These are phyloP conservation scores for Drosophila guanche DNA, from an alignment of 1,140 invertebrate genomes.

Conservation along the genomic window DNA sequence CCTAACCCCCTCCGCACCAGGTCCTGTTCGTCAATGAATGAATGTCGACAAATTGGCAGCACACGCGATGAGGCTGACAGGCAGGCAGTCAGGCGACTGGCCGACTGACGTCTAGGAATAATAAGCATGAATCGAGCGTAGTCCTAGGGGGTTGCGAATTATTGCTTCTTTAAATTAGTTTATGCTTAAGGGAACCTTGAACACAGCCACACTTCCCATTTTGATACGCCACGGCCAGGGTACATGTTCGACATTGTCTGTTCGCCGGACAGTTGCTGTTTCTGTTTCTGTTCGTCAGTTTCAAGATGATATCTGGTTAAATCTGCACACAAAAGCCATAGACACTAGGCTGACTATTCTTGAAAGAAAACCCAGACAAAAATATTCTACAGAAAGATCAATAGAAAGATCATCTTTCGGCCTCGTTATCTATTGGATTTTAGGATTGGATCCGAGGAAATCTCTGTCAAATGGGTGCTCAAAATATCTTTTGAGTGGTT, in stretches of 20 bases:
- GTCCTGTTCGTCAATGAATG: conserved; percentile 67
- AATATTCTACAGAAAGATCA: too few species aligned
- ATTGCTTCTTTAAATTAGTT: conserved; percentile 74
- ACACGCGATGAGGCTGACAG: conserved; percentile 67
- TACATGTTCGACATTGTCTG: neutral
- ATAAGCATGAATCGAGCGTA: conserved; percentile 56
- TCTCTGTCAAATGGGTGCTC: too few species aligned
- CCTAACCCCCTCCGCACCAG: neutral
- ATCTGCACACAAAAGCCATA: too few species aligned
- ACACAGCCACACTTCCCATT: neutral
- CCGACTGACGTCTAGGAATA: conserved; percentile 66
- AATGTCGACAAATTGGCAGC: conserved; percentile 80
- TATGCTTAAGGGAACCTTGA: conserved; percentile 40
- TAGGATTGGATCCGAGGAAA: too few species aligned
- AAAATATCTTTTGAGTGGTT: too few species aligned
- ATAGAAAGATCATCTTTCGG: too few species aligned
- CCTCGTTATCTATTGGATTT: too few species aligned
- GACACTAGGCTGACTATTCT: too few species aligned
- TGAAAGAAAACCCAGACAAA: too few species aligned
- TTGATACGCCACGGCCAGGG: too few species aligned
- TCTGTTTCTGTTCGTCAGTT: too few species aligned
- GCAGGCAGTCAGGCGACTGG: conserved; percentile 14
- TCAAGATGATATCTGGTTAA: too few species aligned
- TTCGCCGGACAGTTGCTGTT: neutral
- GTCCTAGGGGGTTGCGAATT: conserved; percentile 64